Conservation (phyloP, 2,888 invertebrate species). For the Lasioglossum calceatum region DNA sequence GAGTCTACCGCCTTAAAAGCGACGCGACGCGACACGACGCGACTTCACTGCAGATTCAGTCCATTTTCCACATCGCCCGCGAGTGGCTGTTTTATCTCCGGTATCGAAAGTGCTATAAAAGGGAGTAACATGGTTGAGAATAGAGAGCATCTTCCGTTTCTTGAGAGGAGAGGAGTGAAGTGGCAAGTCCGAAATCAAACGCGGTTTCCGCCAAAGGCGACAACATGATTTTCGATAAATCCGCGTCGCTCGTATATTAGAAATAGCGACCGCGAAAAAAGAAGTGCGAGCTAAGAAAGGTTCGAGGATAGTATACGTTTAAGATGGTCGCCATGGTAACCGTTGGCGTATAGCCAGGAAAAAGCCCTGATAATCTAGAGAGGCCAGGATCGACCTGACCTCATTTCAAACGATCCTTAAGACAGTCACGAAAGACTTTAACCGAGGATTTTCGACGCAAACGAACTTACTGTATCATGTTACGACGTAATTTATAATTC, state of each 20-base stretch:
- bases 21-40: background rate
- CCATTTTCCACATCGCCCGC: background rate
- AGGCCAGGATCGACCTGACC: slow-evolving; percentile 76
- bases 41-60: background rate
- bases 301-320: slow-evolving; percentile 70
- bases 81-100: background rate
- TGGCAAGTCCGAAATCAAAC: slow-evolving; percentile 8
- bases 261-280: slow-evolving; percentile 58
- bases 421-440: slow-evolving; percentile 75
- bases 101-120: background rate
- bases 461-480: slow-evolving; percentile 58
- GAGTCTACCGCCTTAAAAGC: background rate
- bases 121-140: background rate
- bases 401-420: slow-evolving; percentile 73
- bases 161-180: background rate
- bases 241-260: slow-evolving; percentile 64
- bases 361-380: slow-evolving; percentile 79
- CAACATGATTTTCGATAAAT: slow-evolving; percentile 66
- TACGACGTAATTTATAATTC: slow-evolving; percentile 18
- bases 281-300: slow-evolving; percentile 27
- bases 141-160: background rate
- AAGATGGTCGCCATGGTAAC: slow-evolving; percentile 80
- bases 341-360: slow-evolving; percentile 80
- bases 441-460: slow-evolving; percentile 73
- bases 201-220: slow-evolving; percentile 41